A percentile compares a stretch with the other conserved stretches of the same genome.
phyloP scores from a whole-genome alignment of 2,113 vertebrate species.

The Hemiscyllium ocellatum region DNA sequence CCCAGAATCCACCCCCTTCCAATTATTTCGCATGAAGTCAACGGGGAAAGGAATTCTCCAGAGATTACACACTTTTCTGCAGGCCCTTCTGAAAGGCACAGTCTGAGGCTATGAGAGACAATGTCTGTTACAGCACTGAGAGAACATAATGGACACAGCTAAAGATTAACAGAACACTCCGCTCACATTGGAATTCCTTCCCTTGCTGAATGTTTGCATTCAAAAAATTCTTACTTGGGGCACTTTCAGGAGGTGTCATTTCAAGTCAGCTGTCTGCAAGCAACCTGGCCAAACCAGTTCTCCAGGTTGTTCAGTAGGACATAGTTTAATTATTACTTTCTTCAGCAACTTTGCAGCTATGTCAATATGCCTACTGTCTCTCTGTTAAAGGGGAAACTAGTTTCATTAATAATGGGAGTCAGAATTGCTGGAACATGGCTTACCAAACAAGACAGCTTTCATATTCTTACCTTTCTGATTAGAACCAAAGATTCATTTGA shows the following conservation, averaged over 20 bases:
- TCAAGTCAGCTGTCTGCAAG: slow-evolving; percentile 33
- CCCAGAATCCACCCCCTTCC: neutral
- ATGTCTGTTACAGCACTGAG: neutral
- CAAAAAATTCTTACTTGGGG: slow-evolving; percentile 32
- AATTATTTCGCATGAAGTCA: neutral
- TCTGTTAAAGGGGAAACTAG: neutral
- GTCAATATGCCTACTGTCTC: neutral
- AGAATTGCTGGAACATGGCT: neutral
- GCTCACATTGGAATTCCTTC: neutral
- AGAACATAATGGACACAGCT: neutral
- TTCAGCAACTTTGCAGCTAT: neutral
- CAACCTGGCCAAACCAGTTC: neutral
- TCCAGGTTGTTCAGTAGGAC: neutral
- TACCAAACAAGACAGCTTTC: neutral
- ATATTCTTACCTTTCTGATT: neutral
- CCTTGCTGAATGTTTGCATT: neutral
- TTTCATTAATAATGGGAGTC: neutral
- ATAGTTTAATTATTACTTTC: slow-evolving; percentile 34
- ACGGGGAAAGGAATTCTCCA: neutral
- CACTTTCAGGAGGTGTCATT: slow-evolving; percentile 20
- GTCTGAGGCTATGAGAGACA: neutral
- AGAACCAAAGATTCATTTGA: neutral
- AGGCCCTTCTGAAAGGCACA: neutral
- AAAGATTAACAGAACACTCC: neutral
- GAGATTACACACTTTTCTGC: neutral